phyloP scores from a whole-genome alignment of 30 jellyfish, hydroid and myxozoan species.

The Cassiopea andromeda region DNA sequence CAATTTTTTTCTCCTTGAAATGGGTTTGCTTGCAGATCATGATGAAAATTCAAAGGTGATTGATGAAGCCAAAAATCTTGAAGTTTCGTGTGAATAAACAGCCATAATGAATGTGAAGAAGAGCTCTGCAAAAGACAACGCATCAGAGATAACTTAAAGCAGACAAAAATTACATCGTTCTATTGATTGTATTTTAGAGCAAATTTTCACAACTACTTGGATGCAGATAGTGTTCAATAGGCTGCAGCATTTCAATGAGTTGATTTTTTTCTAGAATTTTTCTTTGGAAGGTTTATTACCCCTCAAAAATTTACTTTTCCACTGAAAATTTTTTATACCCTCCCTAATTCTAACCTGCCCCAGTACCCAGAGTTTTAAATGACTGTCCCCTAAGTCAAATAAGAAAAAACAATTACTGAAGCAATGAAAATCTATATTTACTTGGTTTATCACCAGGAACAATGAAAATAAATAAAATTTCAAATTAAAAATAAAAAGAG shows the following conservation, averaged over 20 bases:
- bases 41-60: not conserved
- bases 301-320: not conserved
- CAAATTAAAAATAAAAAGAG: not conserved
- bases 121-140: not conserved
- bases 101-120: not conserved
- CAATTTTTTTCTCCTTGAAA: slow-evolving; percentile 30
- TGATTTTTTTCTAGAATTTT: not conserved
- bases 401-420: no score
- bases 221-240: not conserved
- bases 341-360: not conserved
- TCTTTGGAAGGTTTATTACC: not conserved
- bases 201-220: not conserved
- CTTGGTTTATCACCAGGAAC: no score
- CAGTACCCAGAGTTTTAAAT: no score
- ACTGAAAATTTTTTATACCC: no score
- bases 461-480: not conserved
- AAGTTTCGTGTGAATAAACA: not conserved
- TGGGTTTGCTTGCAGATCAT: slow-evolving; percentile 25
- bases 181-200: not conserved
- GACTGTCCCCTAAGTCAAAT: not conserved
- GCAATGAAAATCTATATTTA: no score
- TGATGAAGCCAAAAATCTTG: not conserved
- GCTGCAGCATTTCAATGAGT: not conserved
- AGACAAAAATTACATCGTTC: not conserved
- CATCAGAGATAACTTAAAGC: not conserved